phyloP scores from a whole-genome alignment of 2,888 invertebrate species.

The Ophioninae sp. region DNA sequence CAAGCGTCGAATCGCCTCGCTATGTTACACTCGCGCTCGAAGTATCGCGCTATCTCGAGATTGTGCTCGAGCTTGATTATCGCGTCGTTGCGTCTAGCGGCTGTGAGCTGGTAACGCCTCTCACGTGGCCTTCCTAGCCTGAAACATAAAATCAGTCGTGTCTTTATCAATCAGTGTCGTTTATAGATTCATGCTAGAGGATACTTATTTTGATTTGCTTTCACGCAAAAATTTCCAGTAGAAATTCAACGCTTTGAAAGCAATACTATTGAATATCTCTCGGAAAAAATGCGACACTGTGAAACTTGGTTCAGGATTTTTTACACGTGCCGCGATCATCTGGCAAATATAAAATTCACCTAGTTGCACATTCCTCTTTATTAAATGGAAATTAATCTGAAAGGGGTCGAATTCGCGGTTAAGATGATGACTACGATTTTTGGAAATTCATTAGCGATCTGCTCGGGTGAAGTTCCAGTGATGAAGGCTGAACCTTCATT shows the following conservation, averaged over 20 bases:
- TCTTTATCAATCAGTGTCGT: background rate
- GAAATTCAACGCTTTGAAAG: no score
- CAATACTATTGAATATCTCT: background rate
- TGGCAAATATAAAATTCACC: no score
- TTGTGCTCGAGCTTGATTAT: conserved; percentile 71
- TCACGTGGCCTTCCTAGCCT: conserved; percentile 74
- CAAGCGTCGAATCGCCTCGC: conserved; percentile 75
- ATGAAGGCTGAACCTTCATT: no score
- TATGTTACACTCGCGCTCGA: conserved; percentile 73
- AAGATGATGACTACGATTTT: no score
- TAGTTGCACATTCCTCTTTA: no score
- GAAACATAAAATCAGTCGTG: conserved; percentile 50
- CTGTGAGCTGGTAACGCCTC: conserved; percentile 76
- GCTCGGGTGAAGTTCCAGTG: no score
- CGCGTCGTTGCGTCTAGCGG: conserved; percentile 75
- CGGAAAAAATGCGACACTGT: background rate
- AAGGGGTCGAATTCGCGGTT: no score
- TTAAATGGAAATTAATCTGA: no score
- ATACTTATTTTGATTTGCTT: background rate
- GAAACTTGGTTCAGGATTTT: background rate
- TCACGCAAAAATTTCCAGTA: no score
- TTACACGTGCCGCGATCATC: no score
- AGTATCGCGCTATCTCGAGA: conserved; percentile 74
- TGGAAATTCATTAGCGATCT: no score
- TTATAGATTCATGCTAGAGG: background rate